Base-by-base conservation (phyloP, 64 coral and sea anemone species). In the Trachythela sp. region DNA sequence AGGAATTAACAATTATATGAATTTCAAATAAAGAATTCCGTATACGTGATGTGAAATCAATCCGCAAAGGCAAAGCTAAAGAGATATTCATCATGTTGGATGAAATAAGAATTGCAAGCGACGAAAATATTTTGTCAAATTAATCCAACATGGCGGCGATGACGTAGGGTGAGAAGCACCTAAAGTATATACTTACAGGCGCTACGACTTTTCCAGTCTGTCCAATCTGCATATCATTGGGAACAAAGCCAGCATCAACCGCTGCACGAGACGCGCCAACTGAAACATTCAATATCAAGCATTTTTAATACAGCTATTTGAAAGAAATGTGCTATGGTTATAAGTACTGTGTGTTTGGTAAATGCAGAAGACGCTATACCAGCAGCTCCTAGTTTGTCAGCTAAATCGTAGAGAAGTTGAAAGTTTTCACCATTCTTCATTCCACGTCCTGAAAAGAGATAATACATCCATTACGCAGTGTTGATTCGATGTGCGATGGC, bases 181-280 rank as follows among this genome's bases (percentile, higher is more conserved):
- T n/a, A 89, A 45, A 22, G 7, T 8, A 22, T 29, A 68, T 13
- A 94, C 92, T 90, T 91, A 99, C 96, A 14, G 96, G 96, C 36
- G 96, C 96, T 27, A 99, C 96, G 88, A 99, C 94, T 91, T 99
- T 99, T 1, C 96, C 96, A 41, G 96, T 99, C 60, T 99, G 96
- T 84, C 96, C 96, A 22, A 99, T 91, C 76, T 99, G 96, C 96
- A 99, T 99, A 71, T 99, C 96, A 85, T 99, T 99, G 11, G 96
- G 84, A 22, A 94, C 94, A 89, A 60, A 99, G 14, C 96, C 96
- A 54, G 96, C 96, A 94, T 99, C 96, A 27, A 99, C 96, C 36
- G 96, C 96, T 15, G 96, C 96, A 86, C 96, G 87, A 29, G 96
- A 99, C 17, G 96, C 96, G 22, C 96, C 96, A 42, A 99, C 96